Base-by-base conservation (phyloP, 2,113 vertebrate species). In the Lipophrys pholis region DNA sequence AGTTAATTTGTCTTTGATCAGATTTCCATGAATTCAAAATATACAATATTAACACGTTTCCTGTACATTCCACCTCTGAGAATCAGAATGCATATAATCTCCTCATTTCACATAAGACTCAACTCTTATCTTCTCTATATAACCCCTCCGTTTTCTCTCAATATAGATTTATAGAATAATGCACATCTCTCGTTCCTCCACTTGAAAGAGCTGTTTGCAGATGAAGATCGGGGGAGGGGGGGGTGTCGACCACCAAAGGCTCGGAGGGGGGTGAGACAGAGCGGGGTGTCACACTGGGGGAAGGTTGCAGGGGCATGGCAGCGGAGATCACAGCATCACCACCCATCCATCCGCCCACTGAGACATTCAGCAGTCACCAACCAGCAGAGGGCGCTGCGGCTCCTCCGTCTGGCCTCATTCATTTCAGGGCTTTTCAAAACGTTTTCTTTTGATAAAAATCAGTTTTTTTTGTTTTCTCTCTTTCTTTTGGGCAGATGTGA, bases 21-120 rank as follows among this genome's bases (percentile, higher is more conserved):
- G 62, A 83, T 82, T 84, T 78, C 57, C 76, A 94, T 93, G 93
- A 94, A 94, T 92, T 86, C 90, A 93, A 95, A 90, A 96, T 97
- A 89, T 97, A 97, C 96, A 98, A 94, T 97, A 97, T 98, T 94
- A 94, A 97, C 94, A 96, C 79, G 91, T 77, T 85, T 86, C 62
- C 89, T 92, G 88, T 92, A 95, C 92, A 93, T 90, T 94, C 93
- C 92, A 91, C 90, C 54, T 76, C 76, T 58, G 85, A 66, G 58
- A 39, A 58, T 16, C 66, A 77, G 15, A 78, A 82, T 90, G 93
- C 73, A 62, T 84, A 85, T 84, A 85, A 84, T 85, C 40, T 83
- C 79, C 85, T 88, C 88, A 89, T 91, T 75, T 90, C 69, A 52
- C 73, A 72, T 71, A 66, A 71, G 66, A 85, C 69, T 70, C 80